Conservation (phyloP, 2,797 vertebrate genomes). For the Melanogrammus aeglefinus region DNA sequence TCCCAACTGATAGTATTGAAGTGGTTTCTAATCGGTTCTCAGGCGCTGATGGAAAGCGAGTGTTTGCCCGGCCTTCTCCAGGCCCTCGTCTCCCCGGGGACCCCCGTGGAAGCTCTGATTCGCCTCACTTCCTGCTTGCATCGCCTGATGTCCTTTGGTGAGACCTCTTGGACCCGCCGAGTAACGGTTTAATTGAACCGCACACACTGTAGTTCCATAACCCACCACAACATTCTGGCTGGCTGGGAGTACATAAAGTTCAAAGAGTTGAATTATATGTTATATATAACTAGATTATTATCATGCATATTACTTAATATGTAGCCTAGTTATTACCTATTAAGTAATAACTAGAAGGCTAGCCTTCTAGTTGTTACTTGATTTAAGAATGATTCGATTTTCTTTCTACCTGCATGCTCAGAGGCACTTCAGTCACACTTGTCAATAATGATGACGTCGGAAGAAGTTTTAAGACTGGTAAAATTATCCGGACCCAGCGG, state of each 20-base stretch:
- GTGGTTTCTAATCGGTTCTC: conserved; percentile 18
- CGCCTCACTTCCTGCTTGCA: conserved; percentile 48
- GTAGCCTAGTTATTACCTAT: too few relatives aligned
- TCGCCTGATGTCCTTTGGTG: conserved; percentile 49
- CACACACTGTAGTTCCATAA: background rate
- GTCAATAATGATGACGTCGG: conserved; percentile 35
- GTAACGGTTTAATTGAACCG: background rate
- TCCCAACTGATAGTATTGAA: background rate
- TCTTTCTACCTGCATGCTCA: conserved; percentile 34
- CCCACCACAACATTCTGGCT: background rate
- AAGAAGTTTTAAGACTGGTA: conserved; percentile 54
- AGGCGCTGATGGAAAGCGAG: conserved; percentile 51
- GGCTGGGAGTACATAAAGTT: background rate
- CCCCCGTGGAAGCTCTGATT: conserved; percentile 48
- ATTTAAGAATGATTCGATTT: background rate
- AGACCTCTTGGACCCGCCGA: conserved; percentile 7
- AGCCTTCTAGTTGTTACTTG: background rate
- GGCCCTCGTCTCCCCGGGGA: conserved; percentile 34
- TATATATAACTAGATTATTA: background rate
- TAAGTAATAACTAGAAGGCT: background rate
- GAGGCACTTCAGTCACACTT: conserved; percentile 38
- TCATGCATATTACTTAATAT: background rate
- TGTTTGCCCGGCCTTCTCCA: conserved; percentile 56
- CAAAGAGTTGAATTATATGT: background rate
- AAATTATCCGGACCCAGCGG: conserved; percentile 36